Base-by-base conservation (phyloP, 2,888 invertebrate genomes). In the Noctua janthe region DNA sequence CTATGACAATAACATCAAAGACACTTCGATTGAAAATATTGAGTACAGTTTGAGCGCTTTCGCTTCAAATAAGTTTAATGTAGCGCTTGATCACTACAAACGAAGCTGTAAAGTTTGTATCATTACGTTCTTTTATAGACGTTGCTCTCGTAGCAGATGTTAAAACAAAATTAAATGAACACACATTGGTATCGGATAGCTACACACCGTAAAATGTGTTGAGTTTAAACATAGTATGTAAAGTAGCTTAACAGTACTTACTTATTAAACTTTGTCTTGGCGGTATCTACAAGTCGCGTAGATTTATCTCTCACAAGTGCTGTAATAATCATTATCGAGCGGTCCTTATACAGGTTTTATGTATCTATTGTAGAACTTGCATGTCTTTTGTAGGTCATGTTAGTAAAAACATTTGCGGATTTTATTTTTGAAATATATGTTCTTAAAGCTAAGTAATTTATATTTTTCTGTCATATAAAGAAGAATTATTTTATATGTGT, bases 1-100 rank as follows among this genome's bases (percentile, higher is more conserved):
- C 88, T 91, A 92, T 92, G 92, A 94, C 92, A 93, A 93, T 93
- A 91, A 92, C 90, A 90, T 92, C 91, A 92, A 91, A 91, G 85
- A 86, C 82, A 82, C 84, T 81, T 84, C 77, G 75, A 82, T 86
- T 86, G 78, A 79, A 74, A 80, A 83, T 82, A 84, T 80, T 82
- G 74, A 74, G 73, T 78, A 77, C 29, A 76, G 56, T 83, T 83
- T 74, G 23, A 83, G 23, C 35, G 54, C n/a, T 67, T 73, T 56
- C 23, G 62, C 43, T 78, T 76, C 39, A 59, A 73, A 71, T 62
- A 54, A 72, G 69, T 81, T 73, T 15, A 70, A 74, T 56, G 56
- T 71, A 56, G 74, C 66, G 51, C 62, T 81, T 73, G 66, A 77
- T 67, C 73, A 76, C 72, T 51, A 62, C 71, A 64, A 73, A 73